These are phyloP conservation scores for Mallotus villosus DNA, from an alignment of 2,797 vertebrate species.

Conservation along the genomic window DNA sequence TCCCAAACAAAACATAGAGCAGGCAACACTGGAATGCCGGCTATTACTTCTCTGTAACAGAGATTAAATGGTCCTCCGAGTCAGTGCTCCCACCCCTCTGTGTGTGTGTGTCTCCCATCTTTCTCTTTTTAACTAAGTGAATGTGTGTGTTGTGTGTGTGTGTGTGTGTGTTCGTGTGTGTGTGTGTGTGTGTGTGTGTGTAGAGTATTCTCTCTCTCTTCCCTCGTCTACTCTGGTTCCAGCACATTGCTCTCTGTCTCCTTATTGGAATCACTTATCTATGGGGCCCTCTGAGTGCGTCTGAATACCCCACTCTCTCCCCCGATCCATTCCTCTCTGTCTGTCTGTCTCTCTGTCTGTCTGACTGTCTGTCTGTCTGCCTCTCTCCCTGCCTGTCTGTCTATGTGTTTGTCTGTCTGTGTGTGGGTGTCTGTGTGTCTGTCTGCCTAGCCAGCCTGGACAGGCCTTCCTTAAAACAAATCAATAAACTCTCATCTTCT, in stretches of 20 bases:
- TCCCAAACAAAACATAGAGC: constrained; percentile 73
- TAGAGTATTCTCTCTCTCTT: not conserved
- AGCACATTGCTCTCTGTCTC: constrained; percentile 80
- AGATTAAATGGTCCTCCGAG: constrained; percentile 82
- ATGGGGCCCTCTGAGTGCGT: constrained; percentile 61
- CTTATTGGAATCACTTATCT: constrained; percentile 90
- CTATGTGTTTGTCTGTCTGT: not conserved
- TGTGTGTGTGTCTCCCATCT: constrained; percentile 62
- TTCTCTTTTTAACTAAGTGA: not conserved
- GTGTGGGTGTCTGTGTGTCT: not conserved
- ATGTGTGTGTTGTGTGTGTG: no score
- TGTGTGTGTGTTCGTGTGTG: no score
- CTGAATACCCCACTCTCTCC: not conserved
- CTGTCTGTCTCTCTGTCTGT: not conserved
- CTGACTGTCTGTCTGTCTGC: not conserved
- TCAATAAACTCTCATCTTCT: constrained; percentile 94
- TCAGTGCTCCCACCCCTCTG: constrained; percentile 72
- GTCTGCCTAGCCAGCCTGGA: not conserved
- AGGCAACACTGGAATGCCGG: constrained; percentile 66
- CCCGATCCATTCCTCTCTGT: not conserved
- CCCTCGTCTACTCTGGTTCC: constrained; percentile 17
- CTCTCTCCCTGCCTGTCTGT: not conserved
- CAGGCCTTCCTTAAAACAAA: constrained; percentile 85
- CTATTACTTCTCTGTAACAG: constrained; percentile 81
- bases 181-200: not conserved